Evolutionary conservation across 35 echinoderm and acorn worm genomes (phyloP).

Genomic region (Lytechinus variegatus): DNA sequence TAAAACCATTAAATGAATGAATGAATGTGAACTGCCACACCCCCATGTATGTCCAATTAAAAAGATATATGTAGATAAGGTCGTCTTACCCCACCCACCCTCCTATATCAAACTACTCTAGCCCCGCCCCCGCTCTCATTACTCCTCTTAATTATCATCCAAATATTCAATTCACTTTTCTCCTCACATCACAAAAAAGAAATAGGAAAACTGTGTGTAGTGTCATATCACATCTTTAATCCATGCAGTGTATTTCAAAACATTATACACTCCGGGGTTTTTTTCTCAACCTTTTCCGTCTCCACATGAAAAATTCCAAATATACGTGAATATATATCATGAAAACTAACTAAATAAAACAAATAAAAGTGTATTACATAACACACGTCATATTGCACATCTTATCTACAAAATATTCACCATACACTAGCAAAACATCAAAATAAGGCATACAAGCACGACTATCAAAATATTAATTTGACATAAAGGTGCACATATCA

Average conservation of each 20-base stretch:
- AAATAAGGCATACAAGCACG: not conserved
- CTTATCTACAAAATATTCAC: not conserved
- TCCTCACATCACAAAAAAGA: not conserved
- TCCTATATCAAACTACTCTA: too few species aligned
- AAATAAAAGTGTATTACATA: not conserved
- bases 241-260: not conserved
- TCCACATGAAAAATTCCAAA: not conserved
- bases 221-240: not conserved
- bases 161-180: too few species aligned
- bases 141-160: too few species aligned
- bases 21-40: too few species aligned
- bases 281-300: not conserved
- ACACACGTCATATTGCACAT: not conserved
- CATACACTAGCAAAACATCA: not conserved
- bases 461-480: not conserved
- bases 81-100: too few species aligned
- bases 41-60: too few species aligned
- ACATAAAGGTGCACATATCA: not conserved
- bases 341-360: not conserved
- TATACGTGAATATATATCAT: not conserved
- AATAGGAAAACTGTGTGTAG: not conserved
- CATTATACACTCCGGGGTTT: not conserved
- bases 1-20: too few species aligned
- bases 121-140: too few species aligned
- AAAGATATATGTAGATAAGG: too few species aligned